Percentiles rank a stretch among this genome's conserved stretches.
phyloP scores from a whole-genome alignment of 2,113 vertebrate genomes.

The Tetraodon nigroviridis region DNA sequence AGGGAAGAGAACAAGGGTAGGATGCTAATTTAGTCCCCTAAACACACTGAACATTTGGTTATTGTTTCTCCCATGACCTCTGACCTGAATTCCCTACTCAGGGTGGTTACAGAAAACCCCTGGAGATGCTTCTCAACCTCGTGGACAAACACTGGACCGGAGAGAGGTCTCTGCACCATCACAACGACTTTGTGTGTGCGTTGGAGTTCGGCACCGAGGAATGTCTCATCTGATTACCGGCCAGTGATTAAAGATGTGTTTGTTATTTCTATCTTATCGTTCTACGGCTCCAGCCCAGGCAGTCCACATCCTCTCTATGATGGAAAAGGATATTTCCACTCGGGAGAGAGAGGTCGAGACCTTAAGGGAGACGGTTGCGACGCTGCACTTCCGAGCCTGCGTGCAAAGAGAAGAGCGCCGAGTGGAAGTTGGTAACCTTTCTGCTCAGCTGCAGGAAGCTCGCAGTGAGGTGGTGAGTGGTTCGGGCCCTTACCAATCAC shows the following conservation, averaged over 20 bases:
- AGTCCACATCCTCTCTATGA: conserved; percentile 73
- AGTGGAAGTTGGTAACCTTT: conserved; percentile 46
- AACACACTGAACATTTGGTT: background rate
- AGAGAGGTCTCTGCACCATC: conserved; percentile 68
- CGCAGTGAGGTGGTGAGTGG: conserved; percentile 67
- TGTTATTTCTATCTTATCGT: conserved; percentile 1
- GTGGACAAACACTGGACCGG: conserved; percentile 78
- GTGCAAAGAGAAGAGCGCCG: conserved; percentile 55
- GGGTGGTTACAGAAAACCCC: conserved; percentile 59
- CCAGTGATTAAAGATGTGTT: conserved; percentile 28
- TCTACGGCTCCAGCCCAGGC: conserved; percentile 70
- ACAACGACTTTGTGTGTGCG: conserved; percentile 80
- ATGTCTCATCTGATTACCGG: conserved; percentile 24
- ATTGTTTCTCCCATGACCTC: background rate
- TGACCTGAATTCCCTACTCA: conserved; percentile 1
- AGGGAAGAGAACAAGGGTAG: conserved; percentile 48
- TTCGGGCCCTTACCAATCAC: background rate
- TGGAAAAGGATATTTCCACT: conserved; percentile 56
- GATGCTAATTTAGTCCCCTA: background rate
- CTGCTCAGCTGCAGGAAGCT: conserved; percentile 60
- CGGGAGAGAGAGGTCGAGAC: conserved; percentile 57
- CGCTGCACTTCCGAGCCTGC: conserved; percentile 38
- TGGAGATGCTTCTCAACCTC: conserved; percentile 75
- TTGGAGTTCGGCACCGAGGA: conserved; percentile 27
- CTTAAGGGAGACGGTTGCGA: conserved; percentile 59